Evolutionary conservation across 1,140 invertebrate genomes (phyloP).

Genomic region (Coelopa frigida): DNA sequence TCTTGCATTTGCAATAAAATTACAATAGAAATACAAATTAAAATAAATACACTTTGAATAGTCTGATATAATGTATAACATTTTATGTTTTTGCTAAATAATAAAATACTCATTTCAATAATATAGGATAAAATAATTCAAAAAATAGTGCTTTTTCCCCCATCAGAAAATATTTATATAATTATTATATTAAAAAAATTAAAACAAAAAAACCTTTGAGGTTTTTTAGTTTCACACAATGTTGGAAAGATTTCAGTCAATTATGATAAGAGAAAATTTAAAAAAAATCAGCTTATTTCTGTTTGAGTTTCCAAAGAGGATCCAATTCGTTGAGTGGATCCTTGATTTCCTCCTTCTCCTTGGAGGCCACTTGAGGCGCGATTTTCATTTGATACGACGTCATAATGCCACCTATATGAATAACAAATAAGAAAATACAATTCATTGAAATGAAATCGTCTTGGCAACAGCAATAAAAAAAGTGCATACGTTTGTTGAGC

Average conservation of each 20-base stretch:
- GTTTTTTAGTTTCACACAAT: neutral
- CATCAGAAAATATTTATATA: no score
- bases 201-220: neutral
- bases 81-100: no score
- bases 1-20: no score
- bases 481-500: slow-evolving; percentile 37
- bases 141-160: no score
- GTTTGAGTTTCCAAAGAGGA: slow-evolving; percentile 44
- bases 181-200: no score
- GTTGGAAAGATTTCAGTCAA: slow-evolving; percentile 30
- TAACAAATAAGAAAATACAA: neutral
- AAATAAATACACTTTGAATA: no score
- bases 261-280: slow-evolving; percentile 61
- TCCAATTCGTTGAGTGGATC: slow-evolving; percentile 43
- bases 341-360: slow-evolving; percentile 39
- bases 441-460: neutral
- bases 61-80: no score
- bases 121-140: no score
- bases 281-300: slow-evolving; percentile 8
- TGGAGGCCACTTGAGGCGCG: slow-evolving; percentile 37
- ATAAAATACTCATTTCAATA: no score
- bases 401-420: slow-evolving; percentile 35
- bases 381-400: slow-evolving; percentile 46
- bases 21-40: no score
- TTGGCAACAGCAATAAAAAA: neutral